These are phyloP conservation scores for Pterocles orientalis DNA, from an alignment of 2,113 vertebrate species.

Conservation along the genomic window DNA sequence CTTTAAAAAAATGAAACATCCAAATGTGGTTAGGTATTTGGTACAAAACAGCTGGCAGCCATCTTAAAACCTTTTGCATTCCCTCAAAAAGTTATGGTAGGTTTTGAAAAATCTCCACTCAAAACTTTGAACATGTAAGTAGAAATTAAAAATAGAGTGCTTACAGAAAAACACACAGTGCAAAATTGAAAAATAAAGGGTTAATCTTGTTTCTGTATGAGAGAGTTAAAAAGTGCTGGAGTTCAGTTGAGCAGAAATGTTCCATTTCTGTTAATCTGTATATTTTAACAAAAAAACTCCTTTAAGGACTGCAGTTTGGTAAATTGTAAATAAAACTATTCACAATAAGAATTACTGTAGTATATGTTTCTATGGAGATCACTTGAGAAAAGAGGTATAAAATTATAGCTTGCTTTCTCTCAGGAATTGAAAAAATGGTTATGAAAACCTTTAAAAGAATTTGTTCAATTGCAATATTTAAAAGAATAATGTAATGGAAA, in stretches of 20 bases:
- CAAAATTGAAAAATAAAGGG: background rate
- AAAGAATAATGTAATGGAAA: background rate
- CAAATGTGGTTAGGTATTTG: background rate
- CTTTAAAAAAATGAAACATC: background rate
- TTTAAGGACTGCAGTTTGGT: background rate
- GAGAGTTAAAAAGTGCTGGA: background rate
- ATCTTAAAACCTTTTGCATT: background rate
- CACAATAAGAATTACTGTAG: constrained; percentile 7
- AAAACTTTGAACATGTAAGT: background rate
- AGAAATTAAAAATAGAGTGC: background rate
- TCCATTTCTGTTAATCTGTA: background rate
- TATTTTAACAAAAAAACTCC: constrained; percentile 23
- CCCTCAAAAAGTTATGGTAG: background rate
- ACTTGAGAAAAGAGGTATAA: constrained; percentile 23
- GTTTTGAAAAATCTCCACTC: background rate
- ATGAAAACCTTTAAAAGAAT: constrained; percentile 25
- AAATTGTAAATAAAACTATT: constrained; percentile 39
- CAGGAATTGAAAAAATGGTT: background rate
- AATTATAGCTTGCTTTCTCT: constrained; percentile 44
- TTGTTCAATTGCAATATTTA: constrained; percentile 4
- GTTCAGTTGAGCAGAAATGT: background rate
- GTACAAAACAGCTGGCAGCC: background rate
- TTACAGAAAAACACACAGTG: background rate
- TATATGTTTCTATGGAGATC: constrained; percentile 41
- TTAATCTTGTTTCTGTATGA: background rate